Conservation (phyloP, 2,888 invertebrate species). For the Phalera bucephala region DNA sequence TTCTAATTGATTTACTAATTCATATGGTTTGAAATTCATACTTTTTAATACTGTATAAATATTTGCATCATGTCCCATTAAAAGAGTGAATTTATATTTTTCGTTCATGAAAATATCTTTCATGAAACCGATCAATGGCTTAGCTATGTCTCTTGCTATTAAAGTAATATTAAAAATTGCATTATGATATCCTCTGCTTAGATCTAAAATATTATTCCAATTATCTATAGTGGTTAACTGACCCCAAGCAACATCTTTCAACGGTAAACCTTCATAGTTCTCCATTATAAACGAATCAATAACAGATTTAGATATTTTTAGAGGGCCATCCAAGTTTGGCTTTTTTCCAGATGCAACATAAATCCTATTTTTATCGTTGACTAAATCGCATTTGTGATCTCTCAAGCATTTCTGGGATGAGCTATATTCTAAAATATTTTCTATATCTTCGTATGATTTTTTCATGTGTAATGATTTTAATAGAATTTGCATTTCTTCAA, state of each 20-base stretch:
- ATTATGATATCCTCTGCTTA: slow-evolving; percentile 59
- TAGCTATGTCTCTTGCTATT: slow-evolving; percentile 60
- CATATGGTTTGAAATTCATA: slow-evolving; percentile 50
- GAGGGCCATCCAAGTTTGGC: slow-evolving; percentile 57
- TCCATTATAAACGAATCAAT: slow-evolving; percentile 71
- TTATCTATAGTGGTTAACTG: slow-evolving; percentile 30
- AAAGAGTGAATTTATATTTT: slow-evolving; percentile 42
- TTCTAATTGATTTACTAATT: slow-evolving; percentile 52
- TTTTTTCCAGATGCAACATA: slow-evolving; percentile 45
- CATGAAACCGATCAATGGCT: slow-evolving; percentile 55
- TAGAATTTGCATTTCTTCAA: slow-evolving; percentile 47
- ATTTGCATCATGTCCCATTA: slow-evolving; percentile 74
- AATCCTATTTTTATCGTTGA: slow-evolving; percentile 45
- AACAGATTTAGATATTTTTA: slow-evolving; percentile 64
- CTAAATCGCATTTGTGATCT: slow-evolving; percentile 53
- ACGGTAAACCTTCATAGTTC: slow-evolving; percentile 62
- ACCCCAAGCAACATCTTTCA: slow-evolving; percentile 66
- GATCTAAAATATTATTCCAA: slow-evolving; percentile 50
- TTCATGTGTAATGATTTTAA: slow-evolving; percentile 49
- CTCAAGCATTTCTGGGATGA: slow-evolving; percentile 53
- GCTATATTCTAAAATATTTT: slow-evolving; percentile 56
- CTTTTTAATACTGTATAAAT: slow-evolving; percentile 57
- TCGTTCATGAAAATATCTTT: slow-evolving; percentile 42
- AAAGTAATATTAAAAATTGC: slow-evolving; percentile 60
- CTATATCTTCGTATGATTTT: slow-evolving; percentile 45